phyloP scores from a whole-genome alignment of 2,888 invertebrate genomes.

The Patella ulyssiponensis region DNA sequence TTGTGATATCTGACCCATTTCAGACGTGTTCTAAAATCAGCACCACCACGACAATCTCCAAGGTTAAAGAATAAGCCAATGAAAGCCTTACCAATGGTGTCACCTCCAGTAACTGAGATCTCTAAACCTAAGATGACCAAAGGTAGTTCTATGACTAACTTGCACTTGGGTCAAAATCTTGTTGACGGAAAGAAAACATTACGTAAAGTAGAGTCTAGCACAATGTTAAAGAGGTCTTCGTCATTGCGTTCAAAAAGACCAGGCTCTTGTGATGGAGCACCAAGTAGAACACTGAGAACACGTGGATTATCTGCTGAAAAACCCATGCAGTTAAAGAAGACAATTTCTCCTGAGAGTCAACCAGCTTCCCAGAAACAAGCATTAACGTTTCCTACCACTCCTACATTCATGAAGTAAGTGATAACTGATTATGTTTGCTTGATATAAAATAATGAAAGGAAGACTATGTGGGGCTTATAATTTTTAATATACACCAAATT shows the following conservation, averaged over 20 bases:
- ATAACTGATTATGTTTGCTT: background rate
- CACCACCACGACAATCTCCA: background rate
- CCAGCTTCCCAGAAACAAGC: background rate
- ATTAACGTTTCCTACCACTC: conserved; percentile 46
- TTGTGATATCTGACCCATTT: background rate
- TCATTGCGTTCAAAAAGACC: background rate
- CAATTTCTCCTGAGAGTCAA: background rate
- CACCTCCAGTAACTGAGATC: too few relatives aligned
- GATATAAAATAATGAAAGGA: background rate
- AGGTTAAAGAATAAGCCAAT: background rate
- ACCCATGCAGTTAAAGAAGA: background rate
- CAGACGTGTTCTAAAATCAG: background rate
- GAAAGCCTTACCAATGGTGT: too few relatives aligned
- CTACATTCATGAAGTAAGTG: conserved; percentile 52
- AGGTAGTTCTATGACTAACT: background rate
- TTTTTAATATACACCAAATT: too few relatives aligned
- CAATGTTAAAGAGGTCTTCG: background rate
- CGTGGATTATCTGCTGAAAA: background rate
- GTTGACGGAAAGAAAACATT: background rate
- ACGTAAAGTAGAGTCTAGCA: background rate
- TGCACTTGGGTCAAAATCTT: background rate
- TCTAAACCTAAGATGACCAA: background rate
- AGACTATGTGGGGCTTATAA: too few relatives aligned
- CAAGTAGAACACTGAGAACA: background rate
- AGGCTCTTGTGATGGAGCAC: background rate